A percentile compares a stretch with the other conserved stretches of the same genome.
Evolutionary conservation across 1,140 invertebrate species (phyloP).

Genomic region (Eurosta solidaginis): DNA sequence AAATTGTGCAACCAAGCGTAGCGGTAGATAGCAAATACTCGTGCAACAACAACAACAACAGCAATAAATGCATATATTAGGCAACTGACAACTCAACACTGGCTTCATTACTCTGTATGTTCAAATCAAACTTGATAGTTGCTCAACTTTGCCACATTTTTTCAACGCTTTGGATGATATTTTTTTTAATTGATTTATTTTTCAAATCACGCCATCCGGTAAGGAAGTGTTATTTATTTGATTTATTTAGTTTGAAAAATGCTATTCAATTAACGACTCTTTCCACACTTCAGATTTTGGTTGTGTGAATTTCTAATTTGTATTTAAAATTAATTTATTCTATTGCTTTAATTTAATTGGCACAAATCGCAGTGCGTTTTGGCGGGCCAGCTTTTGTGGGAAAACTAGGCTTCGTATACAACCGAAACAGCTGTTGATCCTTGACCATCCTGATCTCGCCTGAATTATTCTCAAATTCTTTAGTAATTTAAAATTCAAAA

Average conservation of each 20-base stretch:
- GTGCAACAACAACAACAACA: not conserved
- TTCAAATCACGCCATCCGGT: conserved; percentile 25
- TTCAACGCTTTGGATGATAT: not conserved
- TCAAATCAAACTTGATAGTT: not conserved
- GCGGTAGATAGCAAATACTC: not conserved
- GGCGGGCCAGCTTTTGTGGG: no score
- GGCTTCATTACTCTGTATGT: not conserved
- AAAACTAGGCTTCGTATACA: no score
- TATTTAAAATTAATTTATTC: conserved; percentile 1
- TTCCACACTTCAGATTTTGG: not conserved
- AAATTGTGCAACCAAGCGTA: not conserved
- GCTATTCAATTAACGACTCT: not conserved
- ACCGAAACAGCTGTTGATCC: no score
- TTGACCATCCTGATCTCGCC: no score
- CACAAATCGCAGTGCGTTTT: no score
- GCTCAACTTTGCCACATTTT: not conserved
- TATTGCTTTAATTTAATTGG: not conserved
- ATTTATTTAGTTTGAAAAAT: conserved; percentile 1
- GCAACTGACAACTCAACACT: not conserved
- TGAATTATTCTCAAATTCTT: no score
- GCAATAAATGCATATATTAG: not conserved
- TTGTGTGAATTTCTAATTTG: not conserved
- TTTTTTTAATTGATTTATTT: conserved; percentile 10
- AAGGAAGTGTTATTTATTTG: conserved; percentile 24
- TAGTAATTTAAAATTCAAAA: no score